Conservation (phyloP, 2,888 invertebrate species). For the Xestia sexstrigata region DNA sequence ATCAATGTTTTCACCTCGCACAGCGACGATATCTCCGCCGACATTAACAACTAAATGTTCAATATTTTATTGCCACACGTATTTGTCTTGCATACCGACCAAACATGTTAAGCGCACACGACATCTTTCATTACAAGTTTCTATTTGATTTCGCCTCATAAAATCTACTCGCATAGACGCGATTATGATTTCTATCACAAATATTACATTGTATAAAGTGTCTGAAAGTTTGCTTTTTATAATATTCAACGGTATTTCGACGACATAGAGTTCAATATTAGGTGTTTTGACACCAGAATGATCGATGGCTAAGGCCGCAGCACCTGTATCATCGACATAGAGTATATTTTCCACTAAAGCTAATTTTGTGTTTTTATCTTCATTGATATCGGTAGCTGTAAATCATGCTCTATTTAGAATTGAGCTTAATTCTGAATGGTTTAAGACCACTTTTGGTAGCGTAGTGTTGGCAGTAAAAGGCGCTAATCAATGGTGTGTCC, state of each 20-base stretch:
- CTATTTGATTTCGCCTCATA: slow-evolving; percentile 90
- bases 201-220: slow-evolving; percentile 83
- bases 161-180: slow-evolving; percentile 85
- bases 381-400: slow-evolving; percentile 76
- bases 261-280: slow-evolving; percentile 71
- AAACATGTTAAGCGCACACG: slow-evolving; percentile 85
- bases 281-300: slow-evolving; percentile 58
- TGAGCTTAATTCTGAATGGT: slow-evolving; percentile 61
- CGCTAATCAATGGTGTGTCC: slow-evolving; percentile 85
- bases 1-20: slow-evolving; percentile 78
- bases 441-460: slow-evolving; percentile 72
- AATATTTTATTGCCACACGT: slow-evolving; percentile 87
- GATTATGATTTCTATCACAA: slow-evolving; percentile 90
- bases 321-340: slow-evolving; percentile 72
- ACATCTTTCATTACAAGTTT: slow-evolving; percentile 90
- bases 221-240: slow-evolving; percentile 65
- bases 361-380: slow-evolving; percentile 71
- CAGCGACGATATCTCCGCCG: slow-evolving; percentile 78
- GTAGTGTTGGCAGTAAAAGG: slow-evolving; percentile 73
- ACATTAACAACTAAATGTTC: slow-evolving; percentile 86
- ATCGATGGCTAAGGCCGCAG: slow-evolving; percentile 67
- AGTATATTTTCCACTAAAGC: slow-evolving; percentile 73
- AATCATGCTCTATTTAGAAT: slow-evolving; percentile 63
- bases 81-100: slow-evolving; percentile 87
- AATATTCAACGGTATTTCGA: slow-evolving; percentile 66